Evolutionary conservation across 2,888 invertebrate genomes (phyloP).

Genomic region (Trissolcus japonicus): DNA sequence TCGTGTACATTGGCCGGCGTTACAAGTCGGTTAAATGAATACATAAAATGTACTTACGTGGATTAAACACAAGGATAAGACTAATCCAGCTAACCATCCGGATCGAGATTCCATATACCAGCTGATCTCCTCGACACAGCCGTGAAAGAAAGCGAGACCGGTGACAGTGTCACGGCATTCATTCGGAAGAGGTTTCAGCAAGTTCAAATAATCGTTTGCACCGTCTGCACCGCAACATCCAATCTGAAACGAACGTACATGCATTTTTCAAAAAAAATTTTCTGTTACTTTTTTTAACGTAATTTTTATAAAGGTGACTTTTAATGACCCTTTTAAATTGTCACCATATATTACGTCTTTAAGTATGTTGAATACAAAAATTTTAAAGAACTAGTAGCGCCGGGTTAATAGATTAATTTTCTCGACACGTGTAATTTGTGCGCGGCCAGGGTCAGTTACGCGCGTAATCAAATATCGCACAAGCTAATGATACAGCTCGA

Average conservation of each 20-base stretch:
- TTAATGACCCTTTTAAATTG: not conserved
- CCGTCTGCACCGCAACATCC: conserved; percentile 94
- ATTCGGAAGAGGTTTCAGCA: conserved; percentile 87
- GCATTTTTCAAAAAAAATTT: not conserved
- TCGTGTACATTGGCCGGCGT: not conserved
- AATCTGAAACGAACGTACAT: conserved; percentile 78
- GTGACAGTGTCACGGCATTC: conserved; percentile 92
- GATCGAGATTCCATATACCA: conserved; percentile 91
- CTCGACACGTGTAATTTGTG: conserved; percentile 27
- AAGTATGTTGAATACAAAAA: not conserved
- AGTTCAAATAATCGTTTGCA: conserved; percentile 86
- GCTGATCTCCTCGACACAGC: conserved; percentile 92
- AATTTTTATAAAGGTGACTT: not conserved
- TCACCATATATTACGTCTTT: no score
- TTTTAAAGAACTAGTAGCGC: conserved; percentile 10
- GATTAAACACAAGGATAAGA: conserved; percentile 85
- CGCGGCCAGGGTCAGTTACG: conserved; percentile 15
- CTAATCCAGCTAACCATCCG: conserved; percentile 88
- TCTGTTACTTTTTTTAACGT: not conserved
- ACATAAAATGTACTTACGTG: conserved; percentile 80
- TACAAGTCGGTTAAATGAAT: not conserved
- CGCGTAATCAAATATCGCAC: conserved; percentile 21
- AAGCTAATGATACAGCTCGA: conserved; percentile 4
- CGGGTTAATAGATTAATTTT: conserved; percentile 13
- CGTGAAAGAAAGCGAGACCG: conserved; percentile 91